These are phyloP conservation scores for Porites australiensis DNA, from an alignment of 64 coral and sea anemone species.

Conservation along the genomic window DNA sequence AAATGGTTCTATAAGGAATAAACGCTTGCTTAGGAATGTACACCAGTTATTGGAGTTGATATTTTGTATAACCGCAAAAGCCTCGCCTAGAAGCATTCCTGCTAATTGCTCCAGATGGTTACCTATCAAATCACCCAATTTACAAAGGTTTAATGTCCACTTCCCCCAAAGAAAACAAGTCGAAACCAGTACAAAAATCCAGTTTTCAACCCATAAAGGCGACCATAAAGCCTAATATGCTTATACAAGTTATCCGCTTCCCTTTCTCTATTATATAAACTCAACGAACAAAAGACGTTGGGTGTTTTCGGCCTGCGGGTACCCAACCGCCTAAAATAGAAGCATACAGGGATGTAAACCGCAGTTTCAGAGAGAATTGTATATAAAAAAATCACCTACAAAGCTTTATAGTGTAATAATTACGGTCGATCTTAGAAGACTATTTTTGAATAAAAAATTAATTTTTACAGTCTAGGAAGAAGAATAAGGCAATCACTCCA, in stretches of 20 bases:
- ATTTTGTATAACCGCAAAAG: not conserved
- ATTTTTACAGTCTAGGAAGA: no score
- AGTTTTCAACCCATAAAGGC: not conserved
- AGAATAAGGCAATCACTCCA: no score
- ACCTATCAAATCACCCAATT: not conserved
- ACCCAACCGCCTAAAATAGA: no score
- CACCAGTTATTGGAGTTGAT: not conserved
- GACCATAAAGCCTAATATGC: not conserved
- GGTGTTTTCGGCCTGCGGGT: no score
- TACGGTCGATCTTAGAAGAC: no score
- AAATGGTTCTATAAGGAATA: not conserved
- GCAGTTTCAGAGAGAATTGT: no score
- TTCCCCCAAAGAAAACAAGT: not conserved
- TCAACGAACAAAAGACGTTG: not conserved
- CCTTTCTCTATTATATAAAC: not conserved
- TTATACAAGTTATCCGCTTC: not conserved
- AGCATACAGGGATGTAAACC: no score
- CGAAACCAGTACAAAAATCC: not conserved
- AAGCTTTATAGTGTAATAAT: no score
- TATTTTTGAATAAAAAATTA: no score
- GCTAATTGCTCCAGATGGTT: not conserved
- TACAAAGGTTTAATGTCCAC: not conserved
- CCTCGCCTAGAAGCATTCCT: slow-evolving; percentile 19
- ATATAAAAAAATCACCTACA: no score
- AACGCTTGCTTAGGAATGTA: not conserved